Evolutionary conservation across 2,113 vertebrate species (phyloP).

Genomic region (Brachypodius melanocephalos): DNA sequence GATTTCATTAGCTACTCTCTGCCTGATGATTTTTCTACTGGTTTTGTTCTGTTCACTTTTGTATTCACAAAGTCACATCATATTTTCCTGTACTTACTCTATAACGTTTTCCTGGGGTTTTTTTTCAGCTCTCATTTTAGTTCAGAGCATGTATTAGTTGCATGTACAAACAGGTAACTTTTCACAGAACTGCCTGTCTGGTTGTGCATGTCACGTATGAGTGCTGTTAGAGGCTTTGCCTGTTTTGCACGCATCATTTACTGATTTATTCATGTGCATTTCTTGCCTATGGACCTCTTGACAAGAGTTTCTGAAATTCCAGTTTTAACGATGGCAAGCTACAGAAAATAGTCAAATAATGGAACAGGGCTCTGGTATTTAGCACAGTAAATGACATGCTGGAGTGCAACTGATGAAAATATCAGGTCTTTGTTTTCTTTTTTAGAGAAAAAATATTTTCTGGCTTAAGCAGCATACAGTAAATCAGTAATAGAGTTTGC

Average conservation of each 20-base stretch:
- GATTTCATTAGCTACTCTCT: conserved; percentile 10
- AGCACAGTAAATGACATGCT: background rate
- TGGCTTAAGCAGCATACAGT: conserved; percentile 1
- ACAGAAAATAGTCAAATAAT: background rate
- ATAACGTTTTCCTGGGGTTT: background rate
- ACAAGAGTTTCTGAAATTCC: background rate
- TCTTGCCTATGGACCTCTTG: background rate
- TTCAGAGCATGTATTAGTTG: background rate
- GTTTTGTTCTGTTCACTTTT: conserved; percentile 2
- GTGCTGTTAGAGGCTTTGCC: background rate
- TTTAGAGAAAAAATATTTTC: conserved; percentile 21
- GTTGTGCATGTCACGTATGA: background rate
- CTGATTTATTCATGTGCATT: background rate
- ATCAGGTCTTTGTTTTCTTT: conserved; percentile 17
- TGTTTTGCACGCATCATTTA: background rate
- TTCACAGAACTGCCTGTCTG: background rate
- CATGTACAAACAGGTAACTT: conserved; percentile 36
- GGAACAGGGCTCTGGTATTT: background rate
- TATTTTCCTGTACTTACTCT: background rate
- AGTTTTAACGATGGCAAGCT: background rate
- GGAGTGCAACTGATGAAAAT: conserved; percentile 11
- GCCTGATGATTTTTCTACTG: conserved; percentile 12
- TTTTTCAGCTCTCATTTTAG: background rate
- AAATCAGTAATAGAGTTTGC: conserved; percentile 49
- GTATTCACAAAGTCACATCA: background rate